Evolutionary conservation across 2,888 invertebrate genomes (phyloP).

Genomic region (Drosophila merina): DNA sequence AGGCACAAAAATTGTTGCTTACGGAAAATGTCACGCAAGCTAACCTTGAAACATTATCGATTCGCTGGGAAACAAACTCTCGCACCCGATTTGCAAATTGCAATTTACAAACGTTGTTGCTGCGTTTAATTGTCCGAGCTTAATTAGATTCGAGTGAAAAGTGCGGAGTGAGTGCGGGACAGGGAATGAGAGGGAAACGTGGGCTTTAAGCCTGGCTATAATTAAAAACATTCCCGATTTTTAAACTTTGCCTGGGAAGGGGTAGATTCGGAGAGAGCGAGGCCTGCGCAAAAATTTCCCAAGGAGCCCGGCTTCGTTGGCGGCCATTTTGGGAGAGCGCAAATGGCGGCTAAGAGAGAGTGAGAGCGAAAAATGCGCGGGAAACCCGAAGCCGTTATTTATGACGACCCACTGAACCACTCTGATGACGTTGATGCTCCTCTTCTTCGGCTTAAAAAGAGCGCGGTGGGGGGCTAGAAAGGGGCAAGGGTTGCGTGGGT

Average conservation of each 20-base stretch:
- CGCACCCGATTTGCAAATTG: constrained; percentile 7
- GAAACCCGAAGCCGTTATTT: constrained; percentile 59
- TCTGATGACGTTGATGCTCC: constrained; percentile 50
- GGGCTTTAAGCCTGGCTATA: constrained; percentile 45
- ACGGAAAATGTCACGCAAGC: constrained; percentile 40
- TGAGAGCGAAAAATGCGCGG: constrained; percentile 68
- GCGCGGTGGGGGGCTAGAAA: neutral
- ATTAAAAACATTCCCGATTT: constrained; percentile 57
- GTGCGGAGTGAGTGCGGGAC: neutral
- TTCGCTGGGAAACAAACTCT: constrained; percentile 27
- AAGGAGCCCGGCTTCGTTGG: constrained; percentile 6
- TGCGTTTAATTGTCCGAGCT: constrained; percentile 52
- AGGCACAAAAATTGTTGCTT: constrained; percentile 22
- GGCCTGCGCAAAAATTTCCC: constrained; percentile 30
- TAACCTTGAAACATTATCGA: constrained; percentile 71
- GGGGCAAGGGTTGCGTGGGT: constrained; percentile 28
- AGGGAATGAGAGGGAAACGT: neutral
- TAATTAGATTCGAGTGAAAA: constrained; percentile 43
- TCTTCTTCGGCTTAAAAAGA: constrained; percentile 2
- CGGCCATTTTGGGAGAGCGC: constrained; percentile 19
- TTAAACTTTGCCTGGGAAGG: constrained; percentile 25
- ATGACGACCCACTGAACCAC: constrained; percentile 75
- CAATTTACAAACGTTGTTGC: constrained; percentile 18
- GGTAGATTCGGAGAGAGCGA: neutral
- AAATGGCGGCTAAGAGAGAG: constrained; percentile 21